Conservation (phyloP, 1,140 invertebrate genomes). For the Papilio polytes region DNA sequence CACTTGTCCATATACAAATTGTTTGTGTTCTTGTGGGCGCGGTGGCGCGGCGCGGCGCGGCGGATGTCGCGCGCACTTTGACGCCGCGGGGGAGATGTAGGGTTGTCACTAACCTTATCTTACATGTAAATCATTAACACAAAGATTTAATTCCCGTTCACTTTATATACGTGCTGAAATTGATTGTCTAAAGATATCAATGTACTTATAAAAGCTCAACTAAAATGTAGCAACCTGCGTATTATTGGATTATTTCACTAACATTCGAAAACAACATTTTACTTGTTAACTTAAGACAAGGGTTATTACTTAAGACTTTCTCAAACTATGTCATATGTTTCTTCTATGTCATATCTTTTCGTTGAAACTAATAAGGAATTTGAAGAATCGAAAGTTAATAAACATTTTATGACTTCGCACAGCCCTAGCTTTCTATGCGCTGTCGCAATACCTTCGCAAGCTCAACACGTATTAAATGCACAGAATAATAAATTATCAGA, state of each 20-base stretch:
- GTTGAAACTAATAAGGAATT: background rate
- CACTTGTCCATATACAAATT: slow-evolving; percentile 38
- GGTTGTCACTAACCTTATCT: background rate
- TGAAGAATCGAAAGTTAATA: background rate
- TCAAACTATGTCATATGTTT: too few relatives aligned
- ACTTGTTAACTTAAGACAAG: too few relatives aligned
- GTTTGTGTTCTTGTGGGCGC: slow-evolving; percentile 29
- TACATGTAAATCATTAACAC: background rate
- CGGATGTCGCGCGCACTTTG: slow-evolving; percentile 33
- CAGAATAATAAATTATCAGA: slow-evolving; percentile 26
- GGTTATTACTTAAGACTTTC: too few relatives aligned
- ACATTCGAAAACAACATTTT: too few relatives aligned
- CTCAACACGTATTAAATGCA: slow-evolving; percentile 23
- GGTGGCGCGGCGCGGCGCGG: background rate
- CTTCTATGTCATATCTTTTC: too few relatives aligned
- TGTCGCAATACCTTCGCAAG: slow-evolving; percentile 11
- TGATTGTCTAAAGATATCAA: too few relatives aligned
- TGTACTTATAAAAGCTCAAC: too few relatives aligned
- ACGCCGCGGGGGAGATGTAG: slow-evolving; percentile 27
- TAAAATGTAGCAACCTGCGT: too few relatives aligned
- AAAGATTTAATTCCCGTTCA: background rate
- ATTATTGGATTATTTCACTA: too few relatives aligned
- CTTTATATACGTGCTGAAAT: too few relatives aligned
- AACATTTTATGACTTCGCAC: background rate
- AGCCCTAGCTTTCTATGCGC: slow-evolving; percentile 9